Conservation (phyloP, 2,888 invertebrate species). For the Teleogryllus oceanicus region DNA sequence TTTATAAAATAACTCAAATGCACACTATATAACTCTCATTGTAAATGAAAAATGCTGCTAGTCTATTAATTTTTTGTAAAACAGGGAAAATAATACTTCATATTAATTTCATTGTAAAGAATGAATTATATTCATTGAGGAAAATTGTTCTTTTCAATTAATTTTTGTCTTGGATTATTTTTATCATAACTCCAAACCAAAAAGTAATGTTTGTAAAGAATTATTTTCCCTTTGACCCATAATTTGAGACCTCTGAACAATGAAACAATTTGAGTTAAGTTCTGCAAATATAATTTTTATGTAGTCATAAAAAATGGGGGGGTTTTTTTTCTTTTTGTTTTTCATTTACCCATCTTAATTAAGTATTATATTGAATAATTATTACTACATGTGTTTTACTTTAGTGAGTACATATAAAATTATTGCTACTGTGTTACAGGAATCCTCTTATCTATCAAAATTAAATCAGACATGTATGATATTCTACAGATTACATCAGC, state of each 20-base stretch:
- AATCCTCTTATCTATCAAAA: not conserved
- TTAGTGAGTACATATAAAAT: not conserved
- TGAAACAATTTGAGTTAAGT: too few species aligned
- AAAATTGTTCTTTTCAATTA: too few species aligned
- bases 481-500: not conserved
- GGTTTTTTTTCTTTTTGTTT: not conserved
- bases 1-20: constrained; percentile 7
- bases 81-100: too few species aligned
- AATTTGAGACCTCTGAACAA: too few species aligned
- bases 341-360: not conserved
- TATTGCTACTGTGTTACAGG: not conserved
- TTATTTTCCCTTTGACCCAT: too few species aligned
- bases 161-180: too few species aligned
- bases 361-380: not conserved
- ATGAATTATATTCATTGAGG: too few species aligned
- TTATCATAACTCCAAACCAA: not conserved
- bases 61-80: too few species aligned
- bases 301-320: too few species aligned
- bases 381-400: not conserved
- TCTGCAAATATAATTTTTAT: too few species aligned
- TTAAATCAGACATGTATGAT: not conserved
- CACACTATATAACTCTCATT: not conserved
- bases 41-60: not conserved
- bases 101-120: too few species aligned
- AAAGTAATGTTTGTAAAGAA: not conserved